Evolutionary conservation across 92 coral and sea anemone species (phyloP).

Genomic region (Siderastrea siderea): DNA sequence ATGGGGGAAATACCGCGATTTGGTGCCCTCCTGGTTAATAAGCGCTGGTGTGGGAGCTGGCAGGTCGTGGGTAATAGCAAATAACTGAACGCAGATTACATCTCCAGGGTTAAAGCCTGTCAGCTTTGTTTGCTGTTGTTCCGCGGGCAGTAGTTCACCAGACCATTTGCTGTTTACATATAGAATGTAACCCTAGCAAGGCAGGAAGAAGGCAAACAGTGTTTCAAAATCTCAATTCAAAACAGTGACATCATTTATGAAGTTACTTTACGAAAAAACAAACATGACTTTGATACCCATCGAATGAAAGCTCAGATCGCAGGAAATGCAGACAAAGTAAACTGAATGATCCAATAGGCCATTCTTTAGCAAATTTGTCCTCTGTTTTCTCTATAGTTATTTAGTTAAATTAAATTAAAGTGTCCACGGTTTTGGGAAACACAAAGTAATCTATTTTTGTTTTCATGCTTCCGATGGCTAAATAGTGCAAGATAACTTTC

Average conservation of each 20-base stretch:
- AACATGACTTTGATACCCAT: too few species aligned
- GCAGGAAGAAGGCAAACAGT: not conserved
- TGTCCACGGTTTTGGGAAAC: too few species aligned
- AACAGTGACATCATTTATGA: not conserved
- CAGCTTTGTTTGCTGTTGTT: constrained; percentile 29
- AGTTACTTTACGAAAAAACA: not conserved
- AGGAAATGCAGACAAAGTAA: too few species aligned
- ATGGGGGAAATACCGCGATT: not conserved
- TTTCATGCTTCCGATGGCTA: too few species aligned
- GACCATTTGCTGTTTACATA: constrained; percentile 65
- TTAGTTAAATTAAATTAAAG: too few species aligned
- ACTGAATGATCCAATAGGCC: too few species aligned
- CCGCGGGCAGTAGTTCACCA: constrained; percentile 65
- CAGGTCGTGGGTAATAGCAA: constrained; percentile 49
- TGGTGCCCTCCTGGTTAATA: constrained; percentile 2
- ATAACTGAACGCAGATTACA: constrained; percentile 47
- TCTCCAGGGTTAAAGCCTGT: constrained; percentile 62
- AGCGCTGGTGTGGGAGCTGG: constrained; percentile 13
- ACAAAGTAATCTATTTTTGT: too few species aligned
- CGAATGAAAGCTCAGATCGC: too few species aligned
- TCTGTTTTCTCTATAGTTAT: too few species aligned
- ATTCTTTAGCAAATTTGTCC: too few species aligned
- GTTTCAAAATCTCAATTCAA: too few species aligned
- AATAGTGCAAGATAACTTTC: too few species aligned
- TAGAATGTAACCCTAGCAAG: constrained; percentile 77